Evolutionary conservation across 2,113 vertebrate species (phyloP).

Genomic region (Tretioscincus oriximinensis): DNA sequence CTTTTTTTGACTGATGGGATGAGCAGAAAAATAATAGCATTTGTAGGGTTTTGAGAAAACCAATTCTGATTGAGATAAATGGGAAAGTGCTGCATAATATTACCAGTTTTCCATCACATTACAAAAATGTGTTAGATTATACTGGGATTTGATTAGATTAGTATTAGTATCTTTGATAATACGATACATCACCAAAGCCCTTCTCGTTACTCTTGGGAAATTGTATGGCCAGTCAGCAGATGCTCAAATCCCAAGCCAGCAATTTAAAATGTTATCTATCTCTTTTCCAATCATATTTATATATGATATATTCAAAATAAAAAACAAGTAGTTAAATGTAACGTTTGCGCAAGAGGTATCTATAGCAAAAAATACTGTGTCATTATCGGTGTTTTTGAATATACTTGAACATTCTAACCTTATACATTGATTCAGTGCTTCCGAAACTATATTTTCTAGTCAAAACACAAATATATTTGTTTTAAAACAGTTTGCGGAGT

Average conservation of each 20-base stretch:
- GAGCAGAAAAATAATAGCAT: conserved; percentile 10
- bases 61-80: conserved; percentile 6
- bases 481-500: too few relatives aligned
- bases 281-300: conserved; percentile 23
- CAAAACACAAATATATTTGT: not conserved
- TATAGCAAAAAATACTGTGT: too few relatives aligned
- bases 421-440: not conserved
- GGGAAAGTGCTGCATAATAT: not conserved
- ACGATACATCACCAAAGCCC: conserved; percentile 3
- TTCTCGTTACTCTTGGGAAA: not conserved
- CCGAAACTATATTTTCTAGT: not conserved
- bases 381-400: not conserved
- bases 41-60: not conserved
- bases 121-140: conserved; percentile 23
- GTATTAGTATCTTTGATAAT: conserved; percentile 33
- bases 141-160: conserved; percentile 18
- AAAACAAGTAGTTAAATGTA: not conserved
- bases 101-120: conserved; percentile 9
- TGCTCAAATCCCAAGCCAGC: not conserved
- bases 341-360: not conserved
- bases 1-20: not conserved
- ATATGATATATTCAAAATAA: not conserved
- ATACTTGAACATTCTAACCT: not conserved
- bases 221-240: not conserved
- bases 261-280: conserved; percentile 17